These are phyloP conservation scores for Caracal caracal DNA, from an alignment of 2,113 vertebrate species.

Conservation along the genomic window DNA sequence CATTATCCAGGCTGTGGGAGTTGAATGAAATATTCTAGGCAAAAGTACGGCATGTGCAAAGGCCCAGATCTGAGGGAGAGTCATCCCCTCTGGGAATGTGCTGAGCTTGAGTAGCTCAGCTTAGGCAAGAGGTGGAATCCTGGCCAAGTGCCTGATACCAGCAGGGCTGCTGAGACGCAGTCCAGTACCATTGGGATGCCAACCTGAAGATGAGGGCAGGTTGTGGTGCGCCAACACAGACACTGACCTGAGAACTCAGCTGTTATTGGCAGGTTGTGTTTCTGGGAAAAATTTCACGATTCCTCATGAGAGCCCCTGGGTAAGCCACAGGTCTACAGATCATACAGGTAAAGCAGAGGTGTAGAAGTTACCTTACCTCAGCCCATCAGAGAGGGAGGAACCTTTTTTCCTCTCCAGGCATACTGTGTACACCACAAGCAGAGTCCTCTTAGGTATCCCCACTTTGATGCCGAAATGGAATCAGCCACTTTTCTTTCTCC, in stretches of 20 bases:
- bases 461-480: slow-evolving; percentile 6
- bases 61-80: background rate
- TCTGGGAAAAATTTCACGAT: background rate
- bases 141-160: background rate
- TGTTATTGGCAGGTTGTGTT: background rate
- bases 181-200: background rate
- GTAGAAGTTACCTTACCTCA: background rate
- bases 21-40: background rate
- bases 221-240: background rate
- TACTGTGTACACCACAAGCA: background rate
- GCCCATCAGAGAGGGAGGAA: background rate
- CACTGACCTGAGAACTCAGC: background rate
- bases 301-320: background rate
- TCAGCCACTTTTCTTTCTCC: background rate
- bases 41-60: slow-evolving; percentile 45
- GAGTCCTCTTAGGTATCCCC: background rate
- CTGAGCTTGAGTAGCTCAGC: background rate
- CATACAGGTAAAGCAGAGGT: slow-evolving; percentile 8
- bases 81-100: slow-evolving; percentile 5
- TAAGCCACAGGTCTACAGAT: background rate
- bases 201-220: slow-evolving; percentile 1
- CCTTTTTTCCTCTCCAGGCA: slow-evolving; percentile 2
- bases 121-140: slow-evolving; percentile 29
- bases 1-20: background rate
- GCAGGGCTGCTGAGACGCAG: background rate